Conservation (phyloP, 2,888 invertebrate species). For the Drosophila barbarae region DNA sequence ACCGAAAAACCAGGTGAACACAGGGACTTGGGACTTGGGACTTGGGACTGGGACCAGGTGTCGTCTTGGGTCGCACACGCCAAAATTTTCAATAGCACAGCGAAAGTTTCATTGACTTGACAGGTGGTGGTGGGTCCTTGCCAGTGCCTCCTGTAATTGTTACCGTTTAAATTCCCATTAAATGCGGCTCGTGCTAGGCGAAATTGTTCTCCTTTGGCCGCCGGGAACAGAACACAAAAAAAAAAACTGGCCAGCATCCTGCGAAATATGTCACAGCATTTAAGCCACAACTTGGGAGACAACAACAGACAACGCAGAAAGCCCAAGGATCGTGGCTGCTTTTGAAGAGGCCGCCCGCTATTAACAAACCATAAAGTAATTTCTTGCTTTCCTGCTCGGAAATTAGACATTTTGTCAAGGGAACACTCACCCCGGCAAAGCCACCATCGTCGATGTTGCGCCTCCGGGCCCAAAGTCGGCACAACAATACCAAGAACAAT, state of each 20-base stretch:
- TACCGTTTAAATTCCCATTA: conserved; percentile 74
- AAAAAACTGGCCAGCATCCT: conserved; percentile 30
- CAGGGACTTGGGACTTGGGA: conserved; percentile 21
- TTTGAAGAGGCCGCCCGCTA: conserved; percentile 65
- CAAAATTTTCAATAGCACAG: conserved; percentile 60
- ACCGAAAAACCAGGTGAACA: conserved; percentile 10
- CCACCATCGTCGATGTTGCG: conserved; percentile 25
- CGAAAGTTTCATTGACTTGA: conserved; percentile 69
- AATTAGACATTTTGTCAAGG: conserved; percentile 76
- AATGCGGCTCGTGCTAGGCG: conserved; percentile 50
- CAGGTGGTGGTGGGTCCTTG: conserved; percentile 36
- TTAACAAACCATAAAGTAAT: conserved; percentile 76
- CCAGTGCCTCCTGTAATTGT: conserved; percentile 64
- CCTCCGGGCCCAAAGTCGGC: conserved; percentile 27
- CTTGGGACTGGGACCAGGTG: conserved; percentile 53
- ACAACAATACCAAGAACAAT: conserved; percentile 60
- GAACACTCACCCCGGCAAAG: conserved; percentile 46
- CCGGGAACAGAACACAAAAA: conserved; percentile 1
- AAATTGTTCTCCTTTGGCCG: conserved; percentile 44
- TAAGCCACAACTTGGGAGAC: conserved; percentile 53
- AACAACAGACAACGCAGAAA: conserved; percentile 43
- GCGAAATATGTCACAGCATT: conserved; percentile 68
- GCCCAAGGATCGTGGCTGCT: conserved; percentile 38
- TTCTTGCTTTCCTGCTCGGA: conserved; percentile 75
- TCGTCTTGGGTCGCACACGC: conserved; percentile 39